Evolutionary conservation across 2,888 invertebrate genomes (phyloP).

Genomic region (Tillus elongatus): DNA sequence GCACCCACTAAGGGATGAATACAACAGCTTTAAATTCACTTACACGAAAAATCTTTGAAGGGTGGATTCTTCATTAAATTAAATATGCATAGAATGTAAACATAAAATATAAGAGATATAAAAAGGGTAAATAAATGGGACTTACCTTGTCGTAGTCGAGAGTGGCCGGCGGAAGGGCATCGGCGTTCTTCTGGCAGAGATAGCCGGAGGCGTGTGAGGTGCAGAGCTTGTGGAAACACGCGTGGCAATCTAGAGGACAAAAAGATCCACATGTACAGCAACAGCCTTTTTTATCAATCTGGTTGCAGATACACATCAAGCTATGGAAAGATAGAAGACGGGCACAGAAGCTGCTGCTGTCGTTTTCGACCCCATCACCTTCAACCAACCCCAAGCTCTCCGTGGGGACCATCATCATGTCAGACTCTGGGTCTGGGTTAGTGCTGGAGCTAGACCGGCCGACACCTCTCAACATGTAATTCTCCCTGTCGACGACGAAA

Average conservation of each 20-base stretch:
- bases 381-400: slow-evolving; percentile 15
- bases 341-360: slow-evolving; percentile 36
- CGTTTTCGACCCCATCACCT: slow-evolving; percentile 24
- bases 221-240: slow-evolving; percentile 55
- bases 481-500: slow-evolving; percentile 43
- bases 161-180: slow-evolving; percentile 34
- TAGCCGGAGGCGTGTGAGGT: slow-evolving; percentile 39
- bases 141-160: slow-evolving; percentile 44
- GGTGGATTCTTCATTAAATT: no score
- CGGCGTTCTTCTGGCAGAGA: slow-evolving; percentile 40
- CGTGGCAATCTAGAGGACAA: slow-evolving; percentile 55
- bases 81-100: no score
- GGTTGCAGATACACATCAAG: slow-evolving; percentile 42
- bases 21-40: no score
- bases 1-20: no score
- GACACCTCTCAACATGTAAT: slow-evolving; percentile 46
- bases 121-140: neutral
- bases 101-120: no score
- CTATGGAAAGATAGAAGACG: slow-evolving; percentile 43
- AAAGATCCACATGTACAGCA: slow-evolving; percentile 54
- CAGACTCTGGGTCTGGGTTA: slow-evolving; percentile 33
- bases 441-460: no score
- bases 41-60: no score
- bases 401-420: slow-evolving; percentile 38
- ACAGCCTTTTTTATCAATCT: no score